Evolutionary conservation across 37 sponge, comb jelly and placozoan species (phyloP).

Genomic region (Geodia barretti): DNA sequence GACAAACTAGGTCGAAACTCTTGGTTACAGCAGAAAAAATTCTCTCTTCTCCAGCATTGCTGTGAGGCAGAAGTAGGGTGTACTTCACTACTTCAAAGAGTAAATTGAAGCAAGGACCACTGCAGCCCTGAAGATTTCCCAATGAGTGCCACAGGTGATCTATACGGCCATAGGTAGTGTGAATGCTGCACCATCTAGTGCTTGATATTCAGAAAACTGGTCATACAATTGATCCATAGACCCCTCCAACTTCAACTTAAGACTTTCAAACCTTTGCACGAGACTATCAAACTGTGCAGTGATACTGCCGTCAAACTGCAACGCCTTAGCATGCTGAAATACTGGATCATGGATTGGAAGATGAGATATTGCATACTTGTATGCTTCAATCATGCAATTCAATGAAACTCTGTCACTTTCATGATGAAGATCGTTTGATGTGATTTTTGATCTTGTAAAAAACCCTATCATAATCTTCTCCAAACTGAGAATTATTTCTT

Average conservation of each 20-base stretch:
- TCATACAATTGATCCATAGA: not conserved
- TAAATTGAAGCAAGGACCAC: not conserved
- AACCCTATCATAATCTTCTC: conserved; percentile 15
- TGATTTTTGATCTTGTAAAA: not conserved
- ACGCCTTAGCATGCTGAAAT: conserved; percentile 2
- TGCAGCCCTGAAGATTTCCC: not conserved
- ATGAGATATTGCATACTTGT: conserved; percentile 11
- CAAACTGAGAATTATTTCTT: not conserved
- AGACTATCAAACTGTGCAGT: not conserved
- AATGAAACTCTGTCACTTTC: not conserved
- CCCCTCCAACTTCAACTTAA: conserved; percentile 1
- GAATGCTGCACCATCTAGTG: not conserved
- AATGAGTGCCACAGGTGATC: not conserved
- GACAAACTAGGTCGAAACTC: not conserved
- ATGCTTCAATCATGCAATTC: conserved; percentile 15
- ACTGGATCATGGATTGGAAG: conserved; percentile 26
- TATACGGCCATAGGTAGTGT: not conserved
- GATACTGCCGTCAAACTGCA: not conserved
- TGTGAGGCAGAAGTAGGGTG: not conserved
- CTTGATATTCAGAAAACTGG: conserved; percentile 16
- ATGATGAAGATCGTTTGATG: not conserved
- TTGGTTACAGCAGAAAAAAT: not conserved
- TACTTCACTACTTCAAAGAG: not conserved
- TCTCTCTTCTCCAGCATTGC: not conserved
- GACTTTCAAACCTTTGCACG: conserved; percentile 17